Percentiles rank a stretch among this genome's conserved stretches.
phyloP scores from a whole-genome alignment of 2,797 vertebrate species.

The Aplochiton taeniatus region DNA sequence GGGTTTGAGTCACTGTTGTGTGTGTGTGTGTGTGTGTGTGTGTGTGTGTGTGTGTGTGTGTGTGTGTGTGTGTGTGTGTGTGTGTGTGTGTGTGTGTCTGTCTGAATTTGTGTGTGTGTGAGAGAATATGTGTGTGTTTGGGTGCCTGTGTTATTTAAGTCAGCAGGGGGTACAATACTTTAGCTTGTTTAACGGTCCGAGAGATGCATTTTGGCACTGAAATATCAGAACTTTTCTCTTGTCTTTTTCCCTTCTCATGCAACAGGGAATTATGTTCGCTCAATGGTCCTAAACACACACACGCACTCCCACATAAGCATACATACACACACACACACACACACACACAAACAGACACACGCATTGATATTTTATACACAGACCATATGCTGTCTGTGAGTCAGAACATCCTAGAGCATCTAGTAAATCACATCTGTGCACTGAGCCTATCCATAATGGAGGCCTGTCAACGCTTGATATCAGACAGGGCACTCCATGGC shows the following conservation, averaged over 20 bases:
- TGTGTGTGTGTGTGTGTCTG: not conserved
- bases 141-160: not conserved
- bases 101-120: constrained; percentile 10
- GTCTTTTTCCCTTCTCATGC: constrained; percentile 49
- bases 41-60: not conserved
- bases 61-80: not conserved
- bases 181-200: constrained; percentile 39
- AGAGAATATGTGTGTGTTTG: not conserved
- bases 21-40: constrained; percentile 9
- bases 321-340: constrained; percentile 16
- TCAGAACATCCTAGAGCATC: constrained; percentile 42
- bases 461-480: constrained; percentile 43
- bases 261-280: constrained; percentile 48
- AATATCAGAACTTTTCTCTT: constrained; percentile 40
- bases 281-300: constrained; percentile 58
- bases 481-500: not conserved
- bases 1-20: constrained; percentile 20
- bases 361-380: constrained; percentile 9
- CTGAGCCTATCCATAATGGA: constrained; percentile 48
- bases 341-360: constrained; percentile 21
- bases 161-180: constrained; percentile 12
- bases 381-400: constrained; percentile 40
- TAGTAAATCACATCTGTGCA: constrained; percentile 54
- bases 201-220: constrained; percentile 43
- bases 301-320: constrained; percentile 9